Conservation (phyloP, 2,113 vertebrate species). For the Ophiodon elongatus region DNA sequence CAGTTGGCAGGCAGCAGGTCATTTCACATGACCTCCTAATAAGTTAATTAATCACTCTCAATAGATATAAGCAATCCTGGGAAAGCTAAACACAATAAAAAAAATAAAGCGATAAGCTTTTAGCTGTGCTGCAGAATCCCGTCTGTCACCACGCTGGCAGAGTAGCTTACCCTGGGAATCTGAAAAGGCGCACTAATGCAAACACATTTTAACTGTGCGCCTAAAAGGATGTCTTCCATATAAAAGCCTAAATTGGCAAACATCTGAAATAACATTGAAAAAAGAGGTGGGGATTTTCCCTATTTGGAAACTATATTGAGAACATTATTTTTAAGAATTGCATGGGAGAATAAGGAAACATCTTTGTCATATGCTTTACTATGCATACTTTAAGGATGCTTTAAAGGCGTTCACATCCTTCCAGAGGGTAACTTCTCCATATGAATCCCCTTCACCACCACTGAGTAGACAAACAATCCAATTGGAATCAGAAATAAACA, state of each 20-base stretch:
- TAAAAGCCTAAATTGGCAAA: constrained; percentile 22
- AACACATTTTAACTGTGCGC: constrained; percentile 8
- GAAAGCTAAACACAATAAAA: constrained; percentile 60
- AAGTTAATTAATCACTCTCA: constrained; percentile 64
- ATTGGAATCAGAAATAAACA: not conserved
- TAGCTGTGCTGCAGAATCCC: constrained; percentile 45
- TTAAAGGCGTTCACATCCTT: not conserved
- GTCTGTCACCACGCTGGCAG: constrained; percentile 67
- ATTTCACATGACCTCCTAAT: constrained; percentile 76
- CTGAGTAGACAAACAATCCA: not conserved
- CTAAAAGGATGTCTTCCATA: constrained; percentile 14
- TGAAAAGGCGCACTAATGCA: not conserved
- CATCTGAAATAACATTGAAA: constrained; percentile 28
- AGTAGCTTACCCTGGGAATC: constrained; percentile 23
- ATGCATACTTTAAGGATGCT: not conserved
- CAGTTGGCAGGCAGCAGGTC: constrained; percentile 33
- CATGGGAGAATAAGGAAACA: not conserved
- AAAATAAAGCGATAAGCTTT: constrained; percentile 49
- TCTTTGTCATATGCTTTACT: not conserved
- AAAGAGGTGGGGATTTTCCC: not conserved
- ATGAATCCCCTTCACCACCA: not conserved
- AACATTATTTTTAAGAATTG: not conserved
- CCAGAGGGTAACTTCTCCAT: not conserved
- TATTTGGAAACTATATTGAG: not conserved
- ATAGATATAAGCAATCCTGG: constrained; percentile 56